These are phyloP conservation scores for Leptinotarsa rubiginosa DNA, from an alignment of 2,888 invertebrate genomes.

Conservation along the genomic window DNA sequence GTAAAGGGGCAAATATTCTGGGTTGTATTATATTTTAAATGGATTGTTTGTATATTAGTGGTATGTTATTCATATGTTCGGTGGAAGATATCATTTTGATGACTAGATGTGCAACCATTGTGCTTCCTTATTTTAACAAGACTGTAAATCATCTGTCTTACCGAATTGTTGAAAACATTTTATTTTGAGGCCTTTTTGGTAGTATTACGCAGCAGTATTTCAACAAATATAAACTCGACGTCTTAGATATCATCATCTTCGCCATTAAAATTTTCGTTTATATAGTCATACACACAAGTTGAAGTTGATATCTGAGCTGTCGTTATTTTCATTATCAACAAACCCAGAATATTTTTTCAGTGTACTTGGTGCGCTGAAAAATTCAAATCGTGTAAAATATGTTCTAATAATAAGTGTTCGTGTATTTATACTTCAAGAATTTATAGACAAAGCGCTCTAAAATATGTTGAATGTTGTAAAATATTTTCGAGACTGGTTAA, in stretches of 20 bases:
- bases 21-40: too few relatives aligned
- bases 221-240: background rate
- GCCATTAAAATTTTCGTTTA: too few relatives aligned
- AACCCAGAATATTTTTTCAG: background rate
- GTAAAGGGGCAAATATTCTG: too few relatives aligned
- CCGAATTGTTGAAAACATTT: slow-evolving; percentile 10
- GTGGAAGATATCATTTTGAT: slow-evolving; percentile 17
- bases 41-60: background rate
- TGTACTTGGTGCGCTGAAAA: background rate
- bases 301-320: slow-evolving; percentile 11
- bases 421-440: slow-evolving; percentile 25
- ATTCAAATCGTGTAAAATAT: slow-evolving; percentile 11
- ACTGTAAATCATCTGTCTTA: slow-evolving; percentile 16
- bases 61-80: background rate
- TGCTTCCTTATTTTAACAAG: slow-evolving; percentile 27
- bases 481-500: slow-evolving; percentile 18
- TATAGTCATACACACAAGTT: too few relatives aligned
- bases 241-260: background rate
- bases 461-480: slow-evolving; percentile 20
- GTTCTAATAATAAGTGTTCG: slow-evolving; percentile 23
- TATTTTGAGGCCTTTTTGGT: background rate
- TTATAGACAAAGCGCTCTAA: slow-evolving; percentile 13
- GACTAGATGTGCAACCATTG: background rate
- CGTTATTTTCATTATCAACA: background rate
- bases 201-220: background rate